phyloP scores from a whole-genome alignment of 1,140 invertebrate genomes.

The Trichomalopsis sarcophagae region DNA sequence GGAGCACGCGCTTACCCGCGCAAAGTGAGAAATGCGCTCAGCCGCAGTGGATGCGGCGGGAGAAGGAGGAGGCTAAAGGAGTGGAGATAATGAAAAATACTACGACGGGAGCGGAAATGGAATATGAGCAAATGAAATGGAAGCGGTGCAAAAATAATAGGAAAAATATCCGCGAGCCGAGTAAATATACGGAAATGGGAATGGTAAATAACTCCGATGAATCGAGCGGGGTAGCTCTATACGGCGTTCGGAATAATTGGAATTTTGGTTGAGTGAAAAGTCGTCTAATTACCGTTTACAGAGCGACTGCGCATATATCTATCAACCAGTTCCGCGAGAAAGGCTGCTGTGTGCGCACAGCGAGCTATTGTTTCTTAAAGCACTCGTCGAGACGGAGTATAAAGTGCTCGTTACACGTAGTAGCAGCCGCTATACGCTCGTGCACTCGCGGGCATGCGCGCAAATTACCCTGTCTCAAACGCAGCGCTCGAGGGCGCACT shows the following conservation, averaged over 20 bases:
- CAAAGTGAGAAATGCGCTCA: too few species aligned
- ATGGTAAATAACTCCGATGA: background rate
- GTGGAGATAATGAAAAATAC: background rate
- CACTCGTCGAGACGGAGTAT: background rate
- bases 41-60: too few species aligned
- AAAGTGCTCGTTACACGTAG: slow-evolving; percentile 14
- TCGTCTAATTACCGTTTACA: background rate
- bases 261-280: background rate
- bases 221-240: too few species aligned
- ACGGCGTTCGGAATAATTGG: background rate
- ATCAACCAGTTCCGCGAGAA: too few species aligned
- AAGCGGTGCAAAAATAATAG: background rate
- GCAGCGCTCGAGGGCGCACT: slow-evolving; percentile 15
- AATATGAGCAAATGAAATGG: background rate
- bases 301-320: too few species aligned
- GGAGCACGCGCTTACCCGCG: too few species aligned
- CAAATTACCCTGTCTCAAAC: slow-evolving; percentile 13
- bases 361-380: background rate
- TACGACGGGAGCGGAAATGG: background rate
- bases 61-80: background rate
- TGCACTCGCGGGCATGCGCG: too few species aligned
- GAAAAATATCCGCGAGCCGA: background rate
- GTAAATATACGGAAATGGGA: background rate
- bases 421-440: too few species aligned
- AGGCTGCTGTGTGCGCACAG: background rate